Evolutionary conservation across 1,140 invertebrate genomes (phyloP).

Genomic region (Oedothorax gibbosus): DNA sequence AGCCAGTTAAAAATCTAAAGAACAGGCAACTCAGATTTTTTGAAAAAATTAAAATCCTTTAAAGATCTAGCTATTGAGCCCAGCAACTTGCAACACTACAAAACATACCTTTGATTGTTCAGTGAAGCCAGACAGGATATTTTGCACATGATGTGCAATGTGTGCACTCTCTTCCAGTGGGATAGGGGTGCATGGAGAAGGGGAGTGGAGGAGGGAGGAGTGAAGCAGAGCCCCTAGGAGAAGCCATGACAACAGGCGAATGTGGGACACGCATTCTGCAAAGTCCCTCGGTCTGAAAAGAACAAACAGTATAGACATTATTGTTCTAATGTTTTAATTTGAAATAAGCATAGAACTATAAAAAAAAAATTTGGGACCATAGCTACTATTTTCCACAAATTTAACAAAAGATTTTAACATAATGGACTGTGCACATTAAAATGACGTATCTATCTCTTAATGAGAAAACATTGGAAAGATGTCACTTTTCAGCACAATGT

Average conservation of each 20-base stretch:
- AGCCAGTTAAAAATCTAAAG: no score
- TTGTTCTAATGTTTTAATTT: background rate
- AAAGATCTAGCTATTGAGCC: no score
- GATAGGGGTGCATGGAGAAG: constrained; percentile 80
- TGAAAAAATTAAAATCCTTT: no score
- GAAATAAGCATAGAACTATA: no score
- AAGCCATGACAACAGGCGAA: constrained; percentile 95
- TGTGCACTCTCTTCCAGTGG: constrained; percentile 95
- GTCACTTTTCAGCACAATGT: background rate
- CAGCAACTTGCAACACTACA: no score
- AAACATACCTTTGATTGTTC: constrained; percentile 85
- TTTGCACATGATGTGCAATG: constrained; percentile 96
- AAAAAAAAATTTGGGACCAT: no score
- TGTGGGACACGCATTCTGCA: constrained; percentile 93
- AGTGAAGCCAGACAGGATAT: constrained; percentile 92
- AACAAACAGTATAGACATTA: background rate
- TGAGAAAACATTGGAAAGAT: background rate
- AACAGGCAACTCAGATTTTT: no score
- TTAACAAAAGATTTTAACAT: no score
- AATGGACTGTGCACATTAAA: background rate
- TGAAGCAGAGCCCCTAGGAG: constrained; percentile 93
- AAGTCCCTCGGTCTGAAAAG: constrained; percentile 86
- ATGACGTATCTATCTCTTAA: background rate
- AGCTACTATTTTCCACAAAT: no score
- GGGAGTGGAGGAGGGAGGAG: constrained; percentile 74